phyloP scores from a whole-genome alignment of 2,888 invertebrate species.

The Hesperia comma region DNA sequence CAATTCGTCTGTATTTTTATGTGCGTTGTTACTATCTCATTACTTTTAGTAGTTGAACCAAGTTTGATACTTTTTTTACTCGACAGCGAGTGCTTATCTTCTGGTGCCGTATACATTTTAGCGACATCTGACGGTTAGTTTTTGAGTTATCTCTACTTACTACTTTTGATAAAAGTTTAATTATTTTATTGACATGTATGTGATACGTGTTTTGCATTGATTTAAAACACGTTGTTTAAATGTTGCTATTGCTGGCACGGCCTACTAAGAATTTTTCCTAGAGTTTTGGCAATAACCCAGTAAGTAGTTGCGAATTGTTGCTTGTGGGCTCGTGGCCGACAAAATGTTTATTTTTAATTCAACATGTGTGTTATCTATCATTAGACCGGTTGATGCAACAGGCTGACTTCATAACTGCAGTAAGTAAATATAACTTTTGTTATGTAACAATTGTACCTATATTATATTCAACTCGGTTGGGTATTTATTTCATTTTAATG shows the following conservation, averaged over 20 bases:
- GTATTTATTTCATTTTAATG: no score
- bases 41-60: no score
- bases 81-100: no score
- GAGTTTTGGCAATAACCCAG: slow-evolving; percentile 53
- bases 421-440: neutral
- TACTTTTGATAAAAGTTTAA: no score
- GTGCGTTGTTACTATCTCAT: no score
- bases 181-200: no score
- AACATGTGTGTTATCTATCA: slow-evolving; percentile 28
- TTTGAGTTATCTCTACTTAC: no score
- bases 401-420: slow-evolving; percentile 1
- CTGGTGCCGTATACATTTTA: no score
- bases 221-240: neutral
- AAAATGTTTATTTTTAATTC: slow-evolving; percentile 50
- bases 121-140: no score
- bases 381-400: slow-evolving; percentile 31
- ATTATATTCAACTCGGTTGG: no score
- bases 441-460: neutral
- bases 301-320: slow-evolving; percentile 43
- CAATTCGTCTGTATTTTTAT: no score
- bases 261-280: slow-evolving; percentile 22
- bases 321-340: slow-evolving; percentile 42
- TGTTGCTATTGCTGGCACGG: neutral
- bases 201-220: neutral
- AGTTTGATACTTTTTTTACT: no score